These are phyloP conservation scores for Zaprionus camerounensis DNA, from an alignment of 1,140 invertebrate species.

Conservation along the genomic window DNA sequence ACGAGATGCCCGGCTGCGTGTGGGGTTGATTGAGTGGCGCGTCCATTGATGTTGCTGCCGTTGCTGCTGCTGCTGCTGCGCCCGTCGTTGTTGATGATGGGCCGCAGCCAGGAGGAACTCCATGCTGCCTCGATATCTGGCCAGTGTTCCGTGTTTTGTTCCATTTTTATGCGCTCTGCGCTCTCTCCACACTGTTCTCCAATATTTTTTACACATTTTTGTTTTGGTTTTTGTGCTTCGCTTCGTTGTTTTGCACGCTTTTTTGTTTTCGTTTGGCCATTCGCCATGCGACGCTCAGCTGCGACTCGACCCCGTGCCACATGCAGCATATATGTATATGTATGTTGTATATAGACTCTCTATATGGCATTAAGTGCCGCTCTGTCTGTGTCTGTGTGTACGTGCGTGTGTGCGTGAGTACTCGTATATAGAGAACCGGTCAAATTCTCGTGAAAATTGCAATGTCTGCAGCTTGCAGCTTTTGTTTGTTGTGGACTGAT, in stretches of 20 bases:
- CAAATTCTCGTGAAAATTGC: slow-evolving; percentile 67
- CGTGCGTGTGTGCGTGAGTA: slow-evolving; percentile 3
- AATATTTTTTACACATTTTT: slow-evolving; percentile 80
- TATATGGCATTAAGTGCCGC: slow-evolving; percentile 46
- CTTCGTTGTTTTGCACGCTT: slow-evolving; percentile 71
- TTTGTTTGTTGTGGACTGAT: slow-evolving; percentile 62
- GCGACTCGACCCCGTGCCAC: slow-evolving; percentile 39
- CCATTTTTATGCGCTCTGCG: slow-evolving; percentile 60
- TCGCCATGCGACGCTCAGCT: slow-evolving; percentile 80
- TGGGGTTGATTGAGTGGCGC: slow-evolving; percentile 80
- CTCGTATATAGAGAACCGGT: slow-evolving; percentile 44
- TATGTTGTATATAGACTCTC: background rate
- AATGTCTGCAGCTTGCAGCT: slow-evolving; percentile 77
- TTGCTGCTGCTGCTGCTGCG: slow-evolving; percentile 50
- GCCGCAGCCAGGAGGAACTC: slow-evolving; percentile 15
- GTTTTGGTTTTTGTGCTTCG: slow-evolving; percentile 81
- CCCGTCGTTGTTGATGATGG: slow-evolving; percentile 40
- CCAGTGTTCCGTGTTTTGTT: slow-evolving; percentile 60
- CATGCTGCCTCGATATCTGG: background rate
- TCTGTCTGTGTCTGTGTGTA: slow-evolving; percentile 28
- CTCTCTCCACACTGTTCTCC: slow-evolving; percentile 26
- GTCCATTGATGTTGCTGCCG: slow-evolving; percentile 72
- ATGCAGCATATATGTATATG: slow-evolving; percentile 28
- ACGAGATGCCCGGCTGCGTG: background rate
- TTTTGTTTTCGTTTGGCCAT: slow-evolving; percentile 77